phyloP scores from a whole-genome alignment of 2,113 vertebrate genomes.

The Salvelinus sp. region DNA sequence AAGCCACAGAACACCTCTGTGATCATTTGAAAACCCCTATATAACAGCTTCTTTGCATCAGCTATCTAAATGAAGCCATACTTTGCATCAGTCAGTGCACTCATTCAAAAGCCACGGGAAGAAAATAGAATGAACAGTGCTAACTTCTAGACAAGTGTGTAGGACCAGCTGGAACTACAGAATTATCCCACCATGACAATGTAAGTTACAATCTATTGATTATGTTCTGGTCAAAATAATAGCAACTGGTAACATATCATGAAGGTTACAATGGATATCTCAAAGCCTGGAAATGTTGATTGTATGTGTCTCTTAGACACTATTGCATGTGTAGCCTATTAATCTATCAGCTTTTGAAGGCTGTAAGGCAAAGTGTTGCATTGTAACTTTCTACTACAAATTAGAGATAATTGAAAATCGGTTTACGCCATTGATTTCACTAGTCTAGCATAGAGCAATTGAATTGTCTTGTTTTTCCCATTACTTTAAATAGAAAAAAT shows the following conservation, averaged over 20 bases:
- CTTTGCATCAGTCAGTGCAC: conserved; percentile 50
- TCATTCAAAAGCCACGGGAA: conserved; percentile 14
- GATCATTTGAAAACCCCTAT: conserved; percentile 31
- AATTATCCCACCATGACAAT: background rate
- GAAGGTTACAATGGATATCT: background rate
- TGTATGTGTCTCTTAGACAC: too few relatives aligned
- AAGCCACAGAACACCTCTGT: background rate
- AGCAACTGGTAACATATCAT: background rate
- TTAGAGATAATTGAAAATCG: too few relatives aligned
- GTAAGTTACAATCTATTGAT: background rate
- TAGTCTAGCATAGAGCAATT: too few relatives aligned
- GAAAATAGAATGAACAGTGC: background rate
- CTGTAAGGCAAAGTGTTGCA: too few relatives aligned
- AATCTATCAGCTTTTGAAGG: too few relatives aligned
- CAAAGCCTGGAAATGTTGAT: background rate
- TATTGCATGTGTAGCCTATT: too few relatives aligned
- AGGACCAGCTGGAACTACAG: background rate
- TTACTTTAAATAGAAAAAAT: too few relatives aligned
- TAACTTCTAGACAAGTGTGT: too few relatives aligned
- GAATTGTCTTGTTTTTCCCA: too few relatives aligned
- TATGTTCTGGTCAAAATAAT: background rate
- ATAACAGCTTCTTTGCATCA: conserved; percentile 49
- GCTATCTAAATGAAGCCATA: conserved; percentile 19
- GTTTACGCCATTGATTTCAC: too few relatives aligned
- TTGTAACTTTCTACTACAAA: too few relatives aligned